Base-by-base conservation (phyloP, 2,113 vertebrate species). In the Cinclus cinclus region DNA sequence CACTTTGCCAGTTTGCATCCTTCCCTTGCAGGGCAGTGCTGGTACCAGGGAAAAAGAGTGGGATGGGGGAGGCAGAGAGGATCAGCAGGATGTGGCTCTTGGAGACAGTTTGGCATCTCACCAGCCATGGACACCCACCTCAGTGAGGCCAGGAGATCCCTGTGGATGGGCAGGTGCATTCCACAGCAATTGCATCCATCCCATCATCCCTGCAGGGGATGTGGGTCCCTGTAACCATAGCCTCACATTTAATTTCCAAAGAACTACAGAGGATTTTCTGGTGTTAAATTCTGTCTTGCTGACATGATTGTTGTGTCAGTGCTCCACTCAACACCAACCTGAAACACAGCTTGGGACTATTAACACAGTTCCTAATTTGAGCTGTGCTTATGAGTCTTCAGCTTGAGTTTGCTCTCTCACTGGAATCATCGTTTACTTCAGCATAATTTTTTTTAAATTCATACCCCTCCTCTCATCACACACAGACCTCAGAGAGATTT, bases 341-440 rank as follows among this genome's bases (percentile, higher is more conserved):
- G 55, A 84, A 92, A 76, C 35, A 17, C 31, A 41, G 47, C 5
- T 37, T 90, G 74, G 50, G 42, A 83, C 56, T 67, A 12, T 83
- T 71, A 91, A 47, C 39, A 64, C 17, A 50, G 42, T 31, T 87
- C 33, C 37, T 79, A 46, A 84, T 82, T 91, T 83, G 70, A 89
- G 56, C 24, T 83, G 59, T 79, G 49, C 27, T 87, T 73, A 20
- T 47, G 35, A 89, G 55, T 76, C 90, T 93, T 97, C 94, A 96
- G 64, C 60, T n/a, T 85, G 79, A 78, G 50, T 56, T 76, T 62
- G 16, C 83, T 94, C 74, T 86, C 52, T 92, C 89, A 65, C 24
- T 8, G 19, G 65, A 77, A 33, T 46, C 25, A 68, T 44, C 3
- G 0, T 64, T 91, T 73, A 87, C 50, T 96, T 96, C 71, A 94